Percentiles rank a stretch among this genome's conserved stretches.
Evolutionary conservation across 2,888 invertebrate species (phyloP).

Genomic region (Troides helena): DNA sequence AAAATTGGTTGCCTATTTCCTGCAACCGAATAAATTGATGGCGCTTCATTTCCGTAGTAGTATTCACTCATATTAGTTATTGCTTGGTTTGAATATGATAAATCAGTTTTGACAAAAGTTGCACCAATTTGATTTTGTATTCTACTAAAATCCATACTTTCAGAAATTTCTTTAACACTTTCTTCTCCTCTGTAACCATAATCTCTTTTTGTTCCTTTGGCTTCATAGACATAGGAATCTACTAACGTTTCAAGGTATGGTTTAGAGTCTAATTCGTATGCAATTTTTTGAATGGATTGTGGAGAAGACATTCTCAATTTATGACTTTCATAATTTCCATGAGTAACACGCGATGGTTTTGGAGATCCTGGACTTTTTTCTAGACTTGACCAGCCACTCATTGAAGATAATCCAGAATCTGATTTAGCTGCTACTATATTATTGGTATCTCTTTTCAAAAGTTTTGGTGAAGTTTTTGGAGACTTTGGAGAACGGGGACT

Average conservation of each 20-base stretch:
- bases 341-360: conserved; percentile 76
- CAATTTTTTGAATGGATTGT: conserved; percentile 60
- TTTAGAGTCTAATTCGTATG: conserved; percentile 67
- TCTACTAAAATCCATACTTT: conserved; percentile 56
- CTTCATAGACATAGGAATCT: conserved; percentile 72
- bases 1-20: conserved; percentile 86
- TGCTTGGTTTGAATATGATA: conserved; percentile 56
- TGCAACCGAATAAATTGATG: conserved; percentile 88
- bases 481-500: conserved; percentile 87
- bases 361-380: conserved; percentile 93
- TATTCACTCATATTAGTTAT: conserved; percentile 65
- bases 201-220: conserved; percentile 58
- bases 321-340: conserved; percentile 64
- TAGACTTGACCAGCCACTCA: conserved; percentile 92
- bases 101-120: conserved; percentile 56
- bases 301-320: conserved; percentile 68
- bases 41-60: conserved; percentile 77
- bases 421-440: conserved; percentile 89
- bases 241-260: conserved; percentile 80
- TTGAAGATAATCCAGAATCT: conserved; percentile 91
- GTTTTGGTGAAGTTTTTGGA: conserved; percentile 86
- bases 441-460: conserved; percentile 79
- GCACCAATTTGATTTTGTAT: conserved; percentile 57
- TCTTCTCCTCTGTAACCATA: conserved; percentile 54
- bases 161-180: conserved; percentile 51